Percentiles rank a stretch among this genome's conserved stretches.
phyloP scores from a whole-genome alignment of 2,888 invertebrate species.

The Ditula angustiorana region DNA sequence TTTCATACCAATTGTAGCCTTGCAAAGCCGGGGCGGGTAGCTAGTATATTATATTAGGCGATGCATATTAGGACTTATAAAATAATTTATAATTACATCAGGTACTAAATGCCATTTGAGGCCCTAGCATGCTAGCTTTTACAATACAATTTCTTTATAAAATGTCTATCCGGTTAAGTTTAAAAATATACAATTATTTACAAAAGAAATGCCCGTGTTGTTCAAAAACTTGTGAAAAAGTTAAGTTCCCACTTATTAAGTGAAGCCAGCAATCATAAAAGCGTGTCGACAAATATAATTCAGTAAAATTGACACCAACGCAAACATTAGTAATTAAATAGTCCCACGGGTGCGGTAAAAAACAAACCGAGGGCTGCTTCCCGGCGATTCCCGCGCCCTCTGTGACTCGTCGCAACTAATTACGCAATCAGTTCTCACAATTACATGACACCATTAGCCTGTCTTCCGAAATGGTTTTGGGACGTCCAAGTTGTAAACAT shows the following conservation, averaged over 20 bases:
- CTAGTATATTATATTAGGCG: too few species aligned
- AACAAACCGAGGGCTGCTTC: conserved; percentile 57
- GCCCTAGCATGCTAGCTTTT: too few species aligned
- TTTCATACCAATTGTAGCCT: too few species aligned
- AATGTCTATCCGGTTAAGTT: too few species aligned
- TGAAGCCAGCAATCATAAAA: conserved; percentile 37
- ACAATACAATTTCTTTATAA: too few species aligned
- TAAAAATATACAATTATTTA: too few species aligned
- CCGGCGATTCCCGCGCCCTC: conserved; percentile 77
- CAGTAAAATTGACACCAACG: conserved; percentile 48
- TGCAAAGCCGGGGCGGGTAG: too few species aligned
- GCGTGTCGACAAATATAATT: conserved; percentile 34
- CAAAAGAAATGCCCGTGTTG: too few species aligned
- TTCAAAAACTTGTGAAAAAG: not conserved
- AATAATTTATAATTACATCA: too few species aligned
- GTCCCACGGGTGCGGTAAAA: conserved; percentile 78
- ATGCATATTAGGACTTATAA: too few species aligned
- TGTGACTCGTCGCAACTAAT: conserved; percentile 78
- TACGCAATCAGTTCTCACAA: conserved; percentile 83
- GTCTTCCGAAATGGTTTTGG: conserved; percentile 22
- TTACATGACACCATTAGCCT: conserved; percentile 61
- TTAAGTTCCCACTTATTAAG: conserved; percentile 36
- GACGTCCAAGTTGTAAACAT: conserved; percentile 9
- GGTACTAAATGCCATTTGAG: too few species aligned
- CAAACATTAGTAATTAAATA: conserved; percentile 73